Evolutionary conservation across 2,888 invertebrate genomes (phyloP), one percentile per base, ranked within the genome.

Genomic region (Clanis bilineata): DNA sequence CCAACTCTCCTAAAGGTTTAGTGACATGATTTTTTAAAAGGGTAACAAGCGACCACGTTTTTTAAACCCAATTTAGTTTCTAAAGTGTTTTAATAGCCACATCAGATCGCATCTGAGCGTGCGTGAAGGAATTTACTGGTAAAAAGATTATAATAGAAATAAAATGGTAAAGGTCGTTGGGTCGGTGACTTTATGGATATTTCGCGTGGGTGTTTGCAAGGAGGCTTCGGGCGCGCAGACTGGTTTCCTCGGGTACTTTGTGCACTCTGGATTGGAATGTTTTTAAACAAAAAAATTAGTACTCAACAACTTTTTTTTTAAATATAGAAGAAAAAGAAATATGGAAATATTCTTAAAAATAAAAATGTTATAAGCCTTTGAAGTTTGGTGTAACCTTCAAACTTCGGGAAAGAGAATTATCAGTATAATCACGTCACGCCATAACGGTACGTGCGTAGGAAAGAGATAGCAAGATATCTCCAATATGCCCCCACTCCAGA

Each of bases 121-220:
- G 15, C 28, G 47, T 47, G 25, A 28, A 15, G 25, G 47, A 28
- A 32, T 51, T 32, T 10, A 32, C 18, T 32, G 7, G 10, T 51
- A 51, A 32, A 47, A 15, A 28, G 25, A 28, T 10, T 6, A 15
- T 28, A 28, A 10, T 32, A 51, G 28, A 4, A 51, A 32, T 18
- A 32, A 51, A 32, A 51, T 28, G 10, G 18, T 41, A 41, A 32
- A 51, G 32, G 51, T 51, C 28, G 4, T 23, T 7, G 32, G 32
- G 51, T 51, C 51, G 51, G 9, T 32, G 51, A 51, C 51, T 51
- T 51, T 51, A 32, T 51, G n/a, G 32, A 51, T 51, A 51, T 51
- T 51, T 51, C 10, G 18, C 28, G 51, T 51, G 51, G 51, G 51
- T 22, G 44, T 51, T 18, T 18, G 51, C 51, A 51, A 32, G 51